Evolutionary conservation across 2,888 invertebrate genomes (phyloP), one percentile per base, ranked within the genome.

Genomic region (Isotomurus palustris): DNA sequence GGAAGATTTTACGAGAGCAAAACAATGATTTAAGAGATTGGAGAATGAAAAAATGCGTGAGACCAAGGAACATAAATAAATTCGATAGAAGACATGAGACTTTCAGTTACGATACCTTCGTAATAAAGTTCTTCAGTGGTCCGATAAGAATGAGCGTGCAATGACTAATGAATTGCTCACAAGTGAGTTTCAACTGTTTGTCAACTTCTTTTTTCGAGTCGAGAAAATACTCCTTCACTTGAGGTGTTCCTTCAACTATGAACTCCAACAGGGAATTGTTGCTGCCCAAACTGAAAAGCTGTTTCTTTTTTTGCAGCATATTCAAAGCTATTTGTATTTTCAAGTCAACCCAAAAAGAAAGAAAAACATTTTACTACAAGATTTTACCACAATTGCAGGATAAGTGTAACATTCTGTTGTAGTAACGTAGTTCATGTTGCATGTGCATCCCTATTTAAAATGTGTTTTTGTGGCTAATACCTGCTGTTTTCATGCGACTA

Each of bases 131-230:
- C 24, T 84, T 78, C 35, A 94, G 75, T 0, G 87, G 86, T n/a
- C 85, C 86, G 6, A 86, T 83, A 45, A 95, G 78, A 61, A 85
- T 75, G 53, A 84, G 81, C 0, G 91, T 88, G 0, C 87, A 83
- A 73, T 88, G 83, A 58, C 82, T 82, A 51, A 96, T 96, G 71
- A 94, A 90, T 27, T 81, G 80, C 74, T 96, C 95, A 74, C 96
- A 97, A 32, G 88, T 85, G 3, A 80, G 80, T 78, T 96, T 95
- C 68, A 99, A 75, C 72, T 92, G 91, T 27, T 88, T 82, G 73
- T 99, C 99, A 1, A 99, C 94, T 73, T 96, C 93, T 75, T 94
- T 91, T 70, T 96, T 84, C 0, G 96, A 96, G 75, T 99, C 97
- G 25, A 95, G 79, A 59, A 93, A 80, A 73, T 91, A 88, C 74